These are phyloP conservation scores for Lithobius niger DNA, from an alignment of 1,140 invertebrate species.

Conservation along the genomic window DNA sequence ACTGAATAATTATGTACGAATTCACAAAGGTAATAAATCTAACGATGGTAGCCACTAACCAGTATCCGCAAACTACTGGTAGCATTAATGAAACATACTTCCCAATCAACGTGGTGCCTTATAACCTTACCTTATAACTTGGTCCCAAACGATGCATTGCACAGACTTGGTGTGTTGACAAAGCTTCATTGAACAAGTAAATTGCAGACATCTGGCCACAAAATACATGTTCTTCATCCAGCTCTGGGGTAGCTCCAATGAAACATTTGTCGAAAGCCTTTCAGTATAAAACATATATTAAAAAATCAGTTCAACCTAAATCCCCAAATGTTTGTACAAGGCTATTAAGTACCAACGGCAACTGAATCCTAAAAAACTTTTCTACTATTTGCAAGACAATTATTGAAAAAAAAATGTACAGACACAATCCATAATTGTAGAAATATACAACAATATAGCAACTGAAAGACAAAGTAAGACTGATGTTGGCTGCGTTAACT, in stretches of 20 bases:
- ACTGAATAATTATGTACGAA: neutral
- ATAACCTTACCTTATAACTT: conserved; percentile 73
- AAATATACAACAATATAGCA: no score
- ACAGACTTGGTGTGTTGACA: conserved; percentile 84
- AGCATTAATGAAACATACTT: neutral
- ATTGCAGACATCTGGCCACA: conserved; percentile 99
- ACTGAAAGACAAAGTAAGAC: no score
- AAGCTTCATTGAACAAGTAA: conserved; percentile 92
- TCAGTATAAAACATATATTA: no score
- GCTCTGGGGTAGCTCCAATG: conserved; percentile 88
- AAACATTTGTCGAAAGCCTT: conserved; percentile 99
- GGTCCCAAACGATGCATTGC: conserved; percentile 90
- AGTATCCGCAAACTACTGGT: neutral
- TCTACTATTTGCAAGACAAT: no score
- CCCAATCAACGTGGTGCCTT: neutral
- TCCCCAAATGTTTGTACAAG: no score
- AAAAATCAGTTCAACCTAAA: no score
- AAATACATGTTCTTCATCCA: conserved; percentile 93
- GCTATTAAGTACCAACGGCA: no score
- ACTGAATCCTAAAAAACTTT: no score
- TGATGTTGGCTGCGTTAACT: no score
- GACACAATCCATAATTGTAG: no score
- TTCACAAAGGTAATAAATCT: neutral
- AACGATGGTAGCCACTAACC: neutral
- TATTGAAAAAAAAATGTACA: no score